These are phyloP conservation scores for Andrena camellia DNA, from an alignment of 2,888 invertebrate species.

Conservation along the genomic window DNA sequence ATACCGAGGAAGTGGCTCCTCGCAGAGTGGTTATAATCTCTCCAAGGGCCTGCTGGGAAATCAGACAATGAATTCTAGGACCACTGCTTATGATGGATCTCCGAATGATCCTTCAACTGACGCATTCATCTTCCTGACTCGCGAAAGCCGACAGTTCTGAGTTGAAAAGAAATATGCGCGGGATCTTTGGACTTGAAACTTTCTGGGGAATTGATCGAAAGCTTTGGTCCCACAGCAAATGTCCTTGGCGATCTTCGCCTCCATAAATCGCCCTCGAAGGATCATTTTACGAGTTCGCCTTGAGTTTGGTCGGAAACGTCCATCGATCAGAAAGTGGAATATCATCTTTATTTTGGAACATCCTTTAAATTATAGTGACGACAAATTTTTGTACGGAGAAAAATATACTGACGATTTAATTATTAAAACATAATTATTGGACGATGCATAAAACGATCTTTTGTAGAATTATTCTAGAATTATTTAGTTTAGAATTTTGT, in stretches of 20 bases:
- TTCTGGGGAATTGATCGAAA: constrained; percentile 17
- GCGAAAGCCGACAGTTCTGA: background rate
- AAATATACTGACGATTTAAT: no score
- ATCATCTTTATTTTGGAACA: background rate
- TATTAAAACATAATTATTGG: no score
- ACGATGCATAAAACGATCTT: no score
- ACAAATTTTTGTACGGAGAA: no score
- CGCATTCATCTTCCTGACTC: constrained; percentile 29
- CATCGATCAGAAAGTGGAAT: constrained; percentile 8
- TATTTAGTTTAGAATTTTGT: no score
- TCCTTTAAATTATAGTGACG: no score
- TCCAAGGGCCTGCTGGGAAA: constrained; percentile 47
- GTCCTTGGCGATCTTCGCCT: constrained; percentile 14
- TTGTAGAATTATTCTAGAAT: no score
- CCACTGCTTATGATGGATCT: constrained; percentile 38
- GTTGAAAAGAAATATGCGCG: constrained; percentile 29
- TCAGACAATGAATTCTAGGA: constrained; percentile 49
- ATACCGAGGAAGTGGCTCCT: background rate
- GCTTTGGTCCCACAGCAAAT: background rate
- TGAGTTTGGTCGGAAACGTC: constrained; percentile 7
- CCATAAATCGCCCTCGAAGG: constrained; percentile 26
- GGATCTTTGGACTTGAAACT: constrained; percentile 3
- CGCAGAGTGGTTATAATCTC: constrained; percentile 20
- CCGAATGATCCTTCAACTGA: constrained; percentile 12
- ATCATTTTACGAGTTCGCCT: background rate